Percentiles rank a stretch among this genome's conserved stretches.
Conservation (phyloP, 53 echinoderm and acorn worm species). For the Crossaster papposus region DNA sequence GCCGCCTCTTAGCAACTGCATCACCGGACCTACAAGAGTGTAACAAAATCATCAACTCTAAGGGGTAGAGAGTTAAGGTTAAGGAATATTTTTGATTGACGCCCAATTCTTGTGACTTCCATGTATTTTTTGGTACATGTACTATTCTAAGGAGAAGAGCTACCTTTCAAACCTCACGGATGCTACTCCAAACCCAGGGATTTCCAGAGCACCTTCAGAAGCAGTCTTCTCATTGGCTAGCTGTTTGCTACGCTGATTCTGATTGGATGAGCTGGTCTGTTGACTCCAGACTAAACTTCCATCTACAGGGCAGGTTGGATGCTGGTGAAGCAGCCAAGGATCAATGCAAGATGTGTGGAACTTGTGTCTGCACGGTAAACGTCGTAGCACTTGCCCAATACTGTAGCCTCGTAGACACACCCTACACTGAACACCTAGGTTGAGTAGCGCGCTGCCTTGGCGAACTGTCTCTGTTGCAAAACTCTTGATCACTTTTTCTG, state of each 20-base stretch:
- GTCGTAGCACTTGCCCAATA: conserved; percentile 71
- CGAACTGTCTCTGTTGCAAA: conserved; percentile 83
- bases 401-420: conserved; percentile 80
- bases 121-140: background rate
- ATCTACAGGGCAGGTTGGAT: conserved; percentile 94
- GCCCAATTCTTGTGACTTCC: background rate
- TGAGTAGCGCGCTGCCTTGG: conserved; percentile 73
- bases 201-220: conserved; percentile 23
- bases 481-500: conserved; percentile 84
- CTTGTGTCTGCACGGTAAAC: conserved; percentile 92
- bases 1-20: conserved; percentile 9
- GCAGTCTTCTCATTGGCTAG: background rate
- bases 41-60: background rate
- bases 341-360: conserved; percentile 91
- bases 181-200: conserved; percentile 60
- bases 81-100: too few species aligned
- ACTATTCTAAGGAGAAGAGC: too few species aligned
- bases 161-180: conserved; percentile 39
- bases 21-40: conserved; percentile 29
- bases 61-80: too few species aligned
- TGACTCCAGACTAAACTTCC: conserved; percentile 84
- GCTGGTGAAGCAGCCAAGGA: conserved; percentile 91
- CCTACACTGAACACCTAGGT: conserved; percentile 81
- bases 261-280: conserved; percentile 23
- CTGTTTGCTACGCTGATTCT: conserved; percentile 28